phyloP scores from a whole-genome alignment of 2,888 invertebrate species.

The Drosophila imparisetae region DNA sequence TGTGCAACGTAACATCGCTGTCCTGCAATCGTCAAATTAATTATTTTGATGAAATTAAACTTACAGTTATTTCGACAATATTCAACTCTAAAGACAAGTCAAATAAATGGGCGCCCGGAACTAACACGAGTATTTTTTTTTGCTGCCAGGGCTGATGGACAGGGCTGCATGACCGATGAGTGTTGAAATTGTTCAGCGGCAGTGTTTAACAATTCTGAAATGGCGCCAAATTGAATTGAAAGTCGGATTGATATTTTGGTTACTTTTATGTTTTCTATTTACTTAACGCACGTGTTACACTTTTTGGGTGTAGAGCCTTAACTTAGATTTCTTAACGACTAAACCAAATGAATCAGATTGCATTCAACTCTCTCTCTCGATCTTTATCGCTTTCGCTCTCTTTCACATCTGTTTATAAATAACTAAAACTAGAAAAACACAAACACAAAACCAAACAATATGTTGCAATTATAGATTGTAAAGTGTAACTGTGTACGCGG shows the following conservation, averaged over 20 bases:
- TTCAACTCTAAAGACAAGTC: slow-evolving; percentile 5
- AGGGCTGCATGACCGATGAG: slow-evolving; percentile 17
- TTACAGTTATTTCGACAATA: neutral
- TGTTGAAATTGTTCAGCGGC: neutral
- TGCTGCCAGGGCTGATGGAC: slow-evolving; percentile 3
- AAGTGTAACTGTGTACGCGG: slow-evolving; percentile 35
- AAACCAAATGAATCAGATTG: slow-evolving; percentile 61
- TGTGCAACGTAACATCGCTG: neutral
- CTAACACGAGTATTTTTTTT: neutral
- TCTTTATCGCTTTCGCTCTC: slow-evolving; percentile 13
- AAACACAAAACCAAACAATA: slow-evolving; percentile 70
- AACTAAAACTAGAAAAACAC: slow-evolving; percentile 78
- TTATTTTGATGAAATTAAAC: neutral
- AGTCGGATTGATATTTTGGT: slow-evolving; percentile 42
- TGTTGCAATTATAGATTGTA: slow-evolving; percentile 35
- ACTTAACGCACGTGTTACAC: slow-evolving; percentile 66
- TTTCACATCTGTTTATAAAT: slow-evolving; percentile 59
- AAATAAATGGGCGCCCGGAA: slow-evolving; percentile 37
- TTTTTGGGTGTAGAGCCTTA: slow-evolving; percentile 56
- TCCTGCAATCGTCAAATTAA: neutral
- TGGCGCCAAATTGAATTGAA: slow-evolving; percentile 34
- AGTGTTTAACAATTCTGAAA: slow-evolving; percentile 2
- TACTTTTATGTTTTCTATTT: slow-evolving; percentile 58
- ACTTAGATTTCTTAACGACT: slow-evolving; percentile 63
- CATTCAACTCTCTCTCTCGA: slow-evolving; percentile 55